These are phyloP conservation scores for Pachydiplax longipennis DNA, from an alignment of 2,888 invertebrate species.

Conservation along the genomic window DNA sequence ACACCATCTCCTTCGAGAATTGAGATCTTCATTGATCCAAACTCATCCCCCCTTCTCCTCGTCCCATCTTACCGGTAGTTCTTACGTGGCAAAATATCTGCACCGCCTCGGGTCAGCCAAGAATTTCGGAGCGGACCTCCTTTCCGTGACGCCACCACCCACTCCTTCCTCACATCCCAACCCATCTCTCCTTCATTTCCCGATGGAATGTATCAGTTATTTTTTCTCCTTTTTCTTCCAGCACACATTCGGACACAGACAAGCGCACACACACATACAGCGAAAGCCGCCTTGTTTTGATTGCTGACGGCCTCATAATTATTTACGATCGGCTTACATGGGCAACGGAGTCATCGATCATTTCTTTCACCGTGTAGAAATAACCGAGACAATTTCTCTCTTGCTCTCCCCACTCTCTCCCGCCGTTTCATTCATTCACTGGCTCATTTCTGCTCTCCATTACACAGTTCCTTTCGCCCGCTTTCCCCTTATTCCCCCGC, in stretches of 20 bases:
- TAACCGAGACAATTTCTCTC: neutral
- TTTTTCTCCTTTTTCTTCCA: neutral
- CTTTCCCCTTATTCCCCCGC: neutral
- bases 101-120: too few relatives aligned
- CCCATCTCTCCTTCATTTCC: neutral
- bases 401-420: neutral
- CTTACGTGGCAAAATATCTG: too few relatives aligned
- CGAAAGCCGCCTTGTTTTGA: conserved; percentile 27
- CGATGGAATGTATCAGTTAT: conserved; percentile 26
- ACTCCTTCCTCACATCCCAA: neutral
- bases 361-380: conserved; percentile 30
- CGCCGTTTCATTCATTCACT: neutral
- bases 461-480: neutral
- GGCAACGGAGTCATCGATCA: conserved; percentile 38
- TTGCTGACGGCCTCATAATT: conserved; percentile 39
- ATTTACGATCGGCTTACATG: conserved; percentile 44
- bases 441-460: neutral
- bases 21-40: too few relatives aligned
- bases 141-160: neutral
- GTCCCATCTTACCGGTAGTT: too few relatives aligned
- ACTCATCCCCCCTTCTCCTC: too few relatives aligned
- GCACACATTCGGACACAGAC: neutral
- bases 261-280: neutral
- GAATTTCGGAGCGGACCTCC: too few relatives aligned
- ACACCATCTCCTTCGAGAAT: too few relatives aligned